Percentiles rank a stretch among this genome's conserved stretches.
Conservation (phyloP, 2,113 vertebrate genomes). For the Oreotrochilus melanogaster region DNA sequence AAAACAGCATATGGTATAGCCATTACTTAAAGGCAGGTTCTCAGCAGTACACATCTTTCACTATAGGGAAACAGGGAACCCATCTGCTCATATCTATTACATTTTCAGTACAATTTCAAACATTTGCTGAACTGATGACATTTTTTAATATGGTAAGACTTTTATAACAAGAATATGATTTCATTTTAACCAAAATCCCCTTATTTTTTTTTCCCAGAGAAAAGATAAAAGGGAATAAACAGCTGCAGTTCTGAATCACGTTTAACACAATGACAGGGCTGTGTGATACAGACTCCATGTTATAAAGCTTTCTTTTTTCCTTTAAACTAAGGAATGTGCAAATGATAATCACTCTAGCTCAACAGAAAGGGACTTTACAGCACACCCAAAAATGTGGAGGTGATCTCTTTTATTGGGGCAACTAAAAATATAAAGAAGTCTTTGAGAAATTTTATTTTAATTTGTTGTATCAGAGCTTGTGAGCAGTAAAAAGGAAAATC, state of each 20-base stretch:
- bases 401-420: constrained; percentile 61
- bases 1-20: constrained; percentile 63
- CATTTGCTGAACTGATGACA: constrained; percentile 47
- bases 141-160: constrained; percentile 21
- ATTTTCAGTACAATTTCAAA: constrained; percentile 17
- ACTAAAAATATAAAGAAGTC: constrained; percentile 54
- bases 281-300: constrained; percentile 23
- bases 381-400: constrained; percentile 14
- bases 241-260: constrained; percentile 38
- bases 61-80: constrained; percentile 12
- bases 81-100: constrained; percentile 71
- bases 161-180: constrained; percentile 29
- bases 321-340: constrained; percentile 50
- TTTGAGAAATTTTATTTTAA: constrained; percentile 73
- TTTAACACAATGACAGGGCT: constrained; percentile 46
- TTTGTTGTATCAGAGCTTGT: constrained; percentile 61
- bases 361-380: constrained; percentile 49
- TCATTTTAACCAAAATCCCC: constrained; percentile 42
- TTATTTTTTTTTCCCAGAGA: constrained; percentile 18
- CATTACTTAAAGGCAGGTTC: constrained; percentile 55
- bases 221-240: constrained; percentile 60
- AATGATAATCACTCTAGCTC: constrained; percentile 15
- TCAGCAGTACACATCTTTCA: constrained; percentile 60
- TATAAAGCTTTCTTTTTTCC: constrained; percentile 58
- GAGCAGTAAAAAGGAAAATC: constrained; percentile 69